Evolutionary conservation across 2,888 invertebrate species (phyloP), one percentile per base, ranked within the genome.

Genomic region (Stenurella melanura): DNA sequence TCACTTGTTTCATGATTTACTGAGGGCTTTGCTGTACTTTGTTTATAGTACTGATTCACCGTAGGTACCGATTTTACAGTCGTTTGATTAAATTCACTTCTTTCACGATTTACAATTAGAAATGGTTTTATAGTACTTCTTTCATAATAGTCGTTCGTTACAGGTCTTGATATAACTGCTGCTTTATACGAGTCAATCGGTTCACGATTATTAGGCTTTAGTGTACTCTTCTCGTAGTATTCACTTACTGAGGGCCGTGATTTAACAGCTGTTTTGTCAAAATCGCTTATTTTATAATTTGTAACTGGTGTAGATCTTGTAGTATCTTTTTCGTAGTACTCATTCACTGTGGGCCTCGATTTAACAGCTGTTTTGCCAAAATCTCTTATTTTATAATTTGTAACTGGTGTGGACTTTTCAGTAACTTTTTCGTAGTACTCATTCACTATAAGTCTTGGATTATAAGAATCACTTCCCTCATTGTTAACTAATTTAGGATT

Each of bases 201-300:
- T 42, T 42, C 42, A 9, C 15, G 42, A 15, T 42, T 42, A 1
- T 15, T 15, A 21, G 60, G 60, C 0, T 30, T 12, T 63, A 72
- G n/a, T n/a, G 68, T 70, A 18, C 70, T 70, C 17, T 19, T 38
- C 11, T 70, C 70, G 12, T 38, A 70, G 26, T 70, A 58, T 10
- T 58, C 18, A 18, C 58, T 60, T 11, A 34, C 18, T 15, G 42
- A 42, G 15, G 12, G 42, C 4, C 42, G 0, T 42, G 42, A 12
- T 12, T 42, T 42, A 42, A 42, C 42, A 12, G 42, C 4, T 12
- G 42, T 42, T 42, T 42, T 42, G 15, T 42, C 42, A 42, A 42
- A 42, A 42, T 42, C 42, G 15, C 12, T 42, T 42, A 42, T 12
- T 42, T 42, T 42, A 42, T 42, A 42, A 42, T 30, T 63, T 1